Evolutionary conservation across 2,113 vertebrate species (phyloP).

Genomic region (Notothenia rossii): DNA sequence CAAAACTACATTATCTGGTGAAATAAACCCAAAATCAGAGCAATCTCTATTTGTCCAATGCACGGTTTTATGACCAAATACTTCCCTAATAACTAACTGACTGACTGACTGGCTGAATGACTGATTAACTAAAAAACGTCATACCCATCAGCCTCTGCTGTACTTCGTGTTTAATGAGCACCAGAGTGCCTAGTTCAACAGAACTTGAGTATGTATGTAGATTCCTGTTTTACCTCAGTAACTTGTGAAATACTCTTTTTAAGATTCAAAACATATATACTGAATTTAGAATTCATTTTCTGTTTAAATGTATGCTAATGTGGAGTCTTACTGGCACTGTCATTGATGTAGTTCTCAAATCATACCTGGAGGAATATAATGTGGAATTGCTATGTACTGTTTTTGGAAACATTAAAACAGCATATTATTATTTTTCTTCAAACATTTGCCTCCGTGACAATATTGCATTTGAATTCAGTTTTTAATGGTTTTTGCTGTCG

Average conservation of each 20-base stretch:
- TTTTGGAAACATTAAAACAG: not conserved
- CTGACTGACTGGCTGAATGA: too few relatives aligned
- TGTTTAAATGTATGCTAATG: not conserved
- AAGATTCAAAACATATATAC: not conserved
- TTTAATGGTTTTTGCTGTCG: constrained; percentile 15
- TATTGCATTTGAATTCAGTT: not conserved
- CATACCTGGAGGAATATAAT: not conserved
- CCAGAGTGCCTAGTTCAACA: not conserved
- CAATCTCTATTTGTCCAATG: not conserved
- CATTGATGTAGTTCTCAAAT: not conserved
- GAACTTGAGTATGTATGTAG: not conserved
- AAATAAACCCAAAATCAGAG: not conserved
- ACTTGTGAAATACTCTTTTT: not conserved
- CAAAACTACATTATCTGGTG: not conserved
- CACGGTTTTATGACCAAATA: too few relatives aligned
- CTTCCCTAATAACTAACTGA: too few relatives aligned
- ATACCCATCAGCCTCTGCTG: not conserved
- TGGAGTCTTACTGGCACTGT: not conserved
- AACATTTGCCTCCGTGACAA: not conserved
- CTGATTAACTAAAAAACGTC: too few relatives aligned
- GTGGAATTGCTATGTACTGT: not conserved
- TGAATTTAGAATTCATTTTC: not conserved
- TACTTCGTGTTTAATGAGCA: not conserved
- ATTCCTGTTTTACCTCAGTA: not conserved
- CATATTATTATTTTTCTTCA: not conserved